phyloP scores from a whole-genome alignment of 2,113 vertebrate genomes.

The Papio anubis region DNA sequence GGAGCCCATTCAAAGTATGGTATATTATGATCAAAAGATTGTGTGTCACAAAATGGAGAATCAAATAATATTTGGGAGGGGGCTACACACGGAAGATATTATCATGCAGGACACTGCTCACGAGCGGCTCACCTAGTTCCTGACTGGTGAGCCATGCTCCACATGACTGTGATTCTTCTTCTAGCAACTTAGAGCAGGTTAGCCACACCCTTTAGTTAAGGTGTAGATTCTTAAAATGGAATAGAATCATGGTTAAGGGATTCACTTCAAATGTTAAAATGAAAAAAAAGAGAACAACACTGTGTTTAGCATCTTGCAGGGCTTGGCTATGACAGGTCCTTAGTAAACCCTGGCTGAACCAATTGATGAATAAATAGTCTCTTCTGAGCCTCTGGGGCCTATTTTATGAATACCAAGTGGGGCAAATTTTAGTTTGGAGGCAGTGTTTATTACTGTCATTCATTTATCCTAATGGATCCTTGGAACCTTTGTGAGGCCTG shows the following conservation, averaged over 20 bases:
- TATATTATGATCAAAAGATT: neutral
- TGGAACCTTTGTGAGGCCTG: neutral
- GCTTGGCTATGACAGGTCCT: neutral
- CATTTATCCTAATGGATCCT: neutral
- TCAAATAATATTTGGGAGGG: neutral
- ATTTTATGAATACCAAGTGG: neutral
- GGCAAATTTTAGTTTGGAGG: neutral
- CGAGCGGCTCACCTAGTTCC: neutral
- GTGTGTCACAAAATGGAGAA: neutral
- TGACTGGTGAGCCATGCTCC: neutral
- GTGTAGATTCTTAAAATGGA: neutral
- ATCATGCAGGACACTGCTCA: neutral
- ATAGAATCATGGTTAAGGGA: neutral
- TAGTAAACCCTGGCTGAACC: neutral
- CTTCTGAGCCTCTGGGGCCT: neutral
- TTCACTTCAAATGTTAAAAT: neutral
- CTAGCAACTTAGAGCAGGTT: neutral
- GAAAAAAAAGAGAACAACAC: neutral
- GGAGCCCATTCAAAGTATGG: neutral
- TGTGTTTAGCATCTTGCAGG: neutral
- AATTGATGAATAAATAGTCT: neutral
- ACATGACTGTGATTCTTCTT: neutral
- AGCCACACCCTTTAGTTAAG: neutral
- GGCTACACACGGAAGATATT: neutral
- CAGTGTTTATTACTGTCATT: neutral